Evolutionary conservation across 2,888 invertebrate species (phyloP), one percentile per base, ranked within the genome.

Genomic region (Ischnura elegans): DNA sequence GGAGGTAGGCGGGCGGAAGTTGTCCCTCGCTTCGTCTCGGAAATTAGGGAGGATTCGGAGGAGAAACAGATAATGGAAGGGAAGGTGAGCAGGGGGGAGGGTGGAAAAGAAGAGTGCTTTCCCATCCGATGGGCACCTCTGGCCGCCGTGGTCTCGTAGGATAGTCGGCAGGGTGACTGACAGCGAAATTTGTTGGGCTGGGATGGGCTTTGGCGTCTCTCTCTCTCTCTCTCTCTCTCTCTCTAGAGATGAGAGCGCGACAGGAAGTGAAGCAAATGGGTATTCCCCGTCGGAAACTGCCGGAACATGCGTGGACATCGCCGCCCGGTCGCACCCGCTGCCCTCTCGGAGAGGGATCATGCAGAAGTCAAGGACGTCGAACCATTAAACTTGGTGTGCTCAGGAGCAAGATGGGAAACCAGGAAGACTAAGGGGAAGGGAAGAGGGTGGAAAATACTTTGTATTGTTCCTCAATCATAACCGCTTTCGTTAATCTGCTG

Each of bases 181-280:
- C 76, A 76, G 76, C 76, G 6, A 76, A 76, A 76, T 76, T 16
- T 36, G 76, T 25, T 0, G 8, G n/a, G 61, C 4, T 25, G 21
- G 25, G 61, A 5, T 5, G 29, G 66, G 29, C 21, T 55, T 36
- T 13, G 76, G 29, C 29, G 36, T 29, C 76, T 25, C 61, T 61
- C 61, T 19, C 19, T 47, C 6, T n/a, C n/a, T n/a, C n/a, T n/a
- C n/a, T n/a, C 51, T 51, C 51, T 51, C 51, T 51, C 51, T 51
- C 51, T 51, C 47, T 5, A 5, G 5, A 13, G 51, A 51, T 29
- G 36, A 36, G 76, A 76, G 76, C 36, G 76, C 76, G 36, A 36
- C 76, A 76, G 76, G 76, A 76, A 76, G 76, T 76, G 76, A 76
- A 25, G 76, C 76, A 76, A 76, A 76, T 76, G 76, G 76, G 76